Evolutionary conservation across 2,888 invertebrate species (phyloP).

Genomic region (Prenolepis imparis): DNA sequence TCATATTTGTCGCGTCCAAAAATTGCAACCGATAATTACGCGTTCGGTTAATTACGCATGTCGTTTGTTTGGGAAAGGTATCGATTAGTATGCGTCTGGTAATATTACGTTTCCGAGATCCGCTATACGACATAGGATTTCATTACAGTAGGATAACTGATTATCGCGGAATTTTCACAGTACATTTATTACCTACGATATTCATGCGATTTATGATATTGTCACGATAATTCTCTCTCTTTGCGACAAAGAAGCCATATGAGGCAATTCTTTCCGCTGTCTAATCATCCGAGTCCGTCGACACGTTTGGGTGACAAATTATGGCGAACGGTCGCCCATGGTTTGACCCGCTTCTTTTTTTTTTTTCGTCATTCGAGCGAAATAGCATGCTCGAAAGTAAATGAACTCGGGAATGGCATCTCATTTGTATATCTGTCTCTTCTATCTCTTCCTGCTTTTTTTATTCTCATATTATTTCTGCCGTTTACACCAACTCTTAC

Average conservation of each 20-base stretch:
- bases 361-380: slow-evolving; percentile 22
- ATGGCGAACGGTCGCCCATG: not conserved
- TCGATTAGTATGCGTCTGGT: not conserved
- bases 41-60: slow-evolving; percentile 16
- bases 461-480: not conserved
- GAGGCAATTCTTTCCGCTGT: not conserved
- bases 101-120: not conserved
- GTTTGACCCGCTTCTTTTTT: slow-evolving; percentile 1
- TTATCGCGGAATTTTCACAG: not conserved
- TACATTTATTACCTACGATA: not conserved
- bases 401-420: not conserved
- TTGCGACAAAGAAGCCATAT: not conserved
- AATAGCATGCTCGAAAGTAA: slow-evolving; percentile 14
- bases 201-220: slow-evolving; percentile 2
- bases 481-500: not conserved
- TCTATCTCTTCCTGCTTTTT: not conserved
- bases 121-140: not conserved
- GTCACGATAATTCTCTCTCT: not conserved
- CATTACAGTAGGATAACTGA: not conserved
- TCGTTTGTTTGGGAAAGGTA: not conserved
- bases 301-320: slow-evolving; percentile 40
- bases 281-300: slow-evolving; percentile 24
- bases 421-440: slow-evolving; percentile 27
- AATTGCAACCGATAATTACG: slow-evolving; percentile 3
- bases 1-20: not conserved